Evolutionary conservation across 2,888 invertebrate genomes (phyloP), one percentile per base, ranked within the genome.

Genomic region (Coelopa pilipes): DNA sequence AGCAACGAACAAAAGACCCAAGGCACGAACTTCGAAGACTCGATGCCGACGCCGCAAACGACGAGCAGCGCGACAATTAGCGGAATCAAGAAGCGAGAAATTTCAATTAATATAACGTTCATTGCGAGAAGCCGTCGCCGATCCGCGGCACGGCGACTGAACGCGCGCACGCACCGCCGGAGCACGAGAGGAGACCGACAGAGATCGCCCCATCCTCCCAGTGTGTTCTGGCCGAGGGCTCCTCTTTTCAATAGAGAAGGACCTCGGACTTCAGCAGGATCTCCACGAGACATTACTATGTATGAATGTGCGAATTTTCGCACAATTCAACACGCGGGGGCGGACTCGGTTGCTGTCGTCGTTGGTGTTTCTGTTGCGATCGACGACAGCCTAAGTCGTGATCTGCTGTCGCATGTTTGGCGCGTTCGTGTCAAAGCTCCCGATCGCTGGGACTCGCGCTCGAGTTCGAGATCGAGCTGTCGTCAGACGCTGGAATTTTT

Each of bases 41-140:
- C 21, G 53, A 53, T 53, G n/a, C n/a, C n/a, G n/a, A 45, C 62
- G 10, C n/a, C 24, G 66, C 21, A 50, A 45, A 4, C 13, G 24
- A 13, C 5, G 12, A 50, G 13, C 12, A 63, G n/a, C 63, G 46
- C 21, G 34, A 15, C 24, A 62, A 45, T 66, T 49, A 66, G 50
- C 49, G 24, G 17, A 50, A 50, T 50, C 15, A 50, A 66, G 50
- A 66, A 66, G 66, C 50, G 66, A 15, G 50, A 19, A 50, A 24
- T 57, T 65, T 45, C 49, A 69, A 66, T 76, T 65, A 24, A 24
- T 68, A n/a, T 7, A 59, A 69, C 68, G 57, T 72, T 63, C 55
- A 17, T 19, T 34, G 50, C 65, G 47, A 49, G 70, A 45, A n/a
- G 21, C n/a, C 50, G 49, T 71, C n/a, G 15, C 17, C 9, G 45